A percentile compares a stretch with the other conserved stretches of the same genome.
Evolutionary conservation across 2,797 vertebrate genomes (phyloP).

Genomic region (Gouania willdenowi): DNA sequence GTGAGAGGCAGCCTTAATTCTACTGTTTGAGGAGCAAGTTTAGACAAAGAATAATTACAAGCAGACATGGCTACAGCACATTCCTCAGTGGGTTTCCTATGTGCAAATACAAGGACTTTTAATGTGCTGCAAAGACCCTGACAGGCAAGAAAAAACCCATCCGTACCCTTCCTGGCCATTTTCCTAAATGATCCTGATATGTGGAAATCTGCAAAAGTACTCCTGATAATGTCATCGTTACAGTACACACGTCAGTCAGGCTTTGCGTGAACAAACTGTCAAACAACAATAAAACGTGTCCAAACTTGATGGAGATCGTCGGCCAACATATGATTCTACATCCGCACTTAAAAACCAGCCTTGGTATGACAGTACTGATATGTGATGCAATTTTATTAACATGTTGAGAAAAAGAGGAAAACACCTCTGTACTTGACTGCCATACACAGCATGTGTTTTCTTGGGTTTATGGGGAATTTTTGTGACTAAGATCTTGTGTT

Average conservation of each 20-base stretch:
- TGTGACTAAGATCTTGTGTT: no score
- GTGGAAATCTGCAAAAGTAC: background rate
- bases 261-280: background rate
- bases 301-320: no score
- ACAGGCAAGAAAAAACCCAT: background rate
- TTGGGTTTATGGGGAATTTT: no score
- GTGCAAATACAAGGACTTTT: background rate
- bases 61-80: background rate
- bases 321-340: no score
- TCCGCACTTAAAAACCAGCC: no score
- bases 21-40: conserved; percentile 12
- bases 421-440: background rate
- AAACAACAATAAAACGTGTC: no score
- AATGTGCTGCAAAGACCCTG: background rate
- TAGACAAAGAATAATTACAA: conserved; percentile 5
- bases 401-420: conserved; percentile 12
- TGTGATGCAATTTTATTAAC: background rate
- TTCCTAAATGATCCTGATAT: background rate
- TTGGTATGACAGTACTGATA: no score
- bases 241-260: background rate
- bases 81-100: conserved; percentile 4
- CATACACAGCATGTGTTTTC: no score
- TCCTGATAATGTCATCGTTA: background rate
- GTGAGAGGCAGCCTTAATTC: background rate
- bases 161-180: background rate